These are phyloP conservation scores for Cremastobaeus sp. DNA, from an alignment of 2,888 invertebrate genomes.

Conservation along the genomic window DNA sequence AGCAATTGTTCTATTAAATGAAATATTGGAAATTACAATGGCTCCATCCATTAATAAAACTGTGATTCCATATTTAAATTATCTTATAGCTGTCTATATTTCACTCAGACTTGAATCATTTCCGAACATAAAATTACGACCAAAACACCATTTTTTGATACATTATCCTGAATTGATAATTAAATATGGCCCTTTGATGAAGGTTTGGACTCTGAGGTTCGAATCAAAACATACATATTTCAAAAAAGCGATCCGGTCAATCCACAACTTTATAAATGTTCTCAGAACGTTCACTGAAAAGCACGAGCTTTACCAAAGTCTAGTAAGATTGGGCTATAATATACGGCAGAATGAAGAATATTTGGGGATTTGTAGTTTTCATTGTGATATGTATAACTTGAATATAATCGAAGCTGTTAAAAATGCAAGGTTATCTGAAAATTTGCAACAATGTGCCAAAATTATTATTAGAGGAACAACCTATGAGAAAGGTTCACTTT, in stretches of 20 bases:
- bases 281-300: background rate
- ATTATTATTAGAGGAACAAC: slow-evolving; percentile 39
- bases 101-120: background rate
- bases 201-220: too few relatives aligned
- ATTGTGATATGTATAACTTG: background rate
- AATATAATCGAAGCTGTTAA: too few relatives aligned
- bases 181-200: background rate
- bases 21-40: background rate
- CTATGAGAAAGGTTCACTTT: slow-evolving; percentile 41
- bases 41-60: background rate
- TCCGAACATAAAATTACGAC: background rate
- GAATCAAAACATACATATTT: background rate
- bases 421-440: too few relatives aligned
- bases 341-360: background rate
- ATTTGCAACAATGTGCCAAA: slow-evolving; percentile 36
- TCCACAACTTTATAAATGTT: background rate
- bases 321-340: background rate
- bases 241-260: background rate
- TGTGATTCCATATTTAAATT: background rate
- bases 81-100: background rate
- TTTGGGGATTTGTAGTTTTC: background rate
- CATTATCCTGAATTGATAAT: too few relatives aligned
- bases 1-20: background rate
- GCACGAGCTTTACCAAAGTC: too few relatives aligned
- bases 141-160: too few relatives aligned